A percentile compares a stretch with the other conserved stretches of the same genome.
phyloP scores from a whole-genome alignment of 2,797 vertebrate species.

The Acanthis flammea region DNA sequence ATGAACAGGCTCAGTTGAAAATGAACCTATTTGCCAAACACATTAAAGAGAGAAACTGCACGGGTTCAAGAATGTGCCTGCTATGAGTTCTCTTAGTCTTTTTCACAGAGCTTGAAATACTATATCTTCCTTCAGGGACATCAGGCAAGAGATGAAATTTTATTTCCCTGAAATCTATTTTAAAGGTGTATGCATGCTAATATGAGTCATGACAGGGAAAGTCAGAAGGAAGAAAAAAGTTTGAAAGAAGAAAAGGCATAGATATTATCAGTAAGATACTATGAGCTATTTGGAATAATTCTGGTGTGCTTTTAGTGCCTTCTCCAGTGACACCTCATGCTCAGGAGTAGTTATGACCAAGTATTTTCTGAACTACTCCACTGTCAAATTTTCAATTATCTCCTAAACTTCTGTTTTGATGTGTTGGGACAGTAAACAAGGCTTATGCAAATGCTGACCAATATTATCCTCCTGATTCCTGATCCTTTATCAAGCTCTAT shows the following conservation, averaged over 20 bases:
- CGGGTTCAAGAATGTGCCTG: conserved; percentile 7
- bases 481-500: neutral
- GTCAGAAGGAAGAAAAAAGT: neutral
- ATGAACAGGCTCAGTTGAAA: neutral
- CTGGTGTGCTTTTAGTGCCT: neutral
- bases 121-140: neutral
- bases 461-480: neutral
- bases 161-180: neutral
- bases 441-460: neutral
- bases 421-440: neutral
- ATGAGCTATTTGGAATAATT: neutral
- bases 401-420: neutral
- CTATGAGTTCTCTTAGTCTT: neutral
- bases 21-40: neutral
- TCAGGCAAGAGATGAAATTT: neutral
- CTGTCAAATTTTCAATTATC: neutral
- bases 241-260: neutral
- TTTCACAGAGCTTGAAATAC: neutral
- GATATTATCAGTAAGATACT: neutral
- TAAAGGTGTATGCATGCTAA: neutral
- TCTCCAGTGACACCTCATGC: neutral
- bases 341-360: neutral
- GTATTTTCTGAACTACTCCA: neutral
- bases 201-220: neutral
- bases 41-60: neutral